Percentiles rank a stretch among this genome's conserved stretches.
These are phyloP conservation scores for Rhea americana DNA, from an alignment of 2,113 vertebrate genomes.

Conservation along the genomic window DNA sequence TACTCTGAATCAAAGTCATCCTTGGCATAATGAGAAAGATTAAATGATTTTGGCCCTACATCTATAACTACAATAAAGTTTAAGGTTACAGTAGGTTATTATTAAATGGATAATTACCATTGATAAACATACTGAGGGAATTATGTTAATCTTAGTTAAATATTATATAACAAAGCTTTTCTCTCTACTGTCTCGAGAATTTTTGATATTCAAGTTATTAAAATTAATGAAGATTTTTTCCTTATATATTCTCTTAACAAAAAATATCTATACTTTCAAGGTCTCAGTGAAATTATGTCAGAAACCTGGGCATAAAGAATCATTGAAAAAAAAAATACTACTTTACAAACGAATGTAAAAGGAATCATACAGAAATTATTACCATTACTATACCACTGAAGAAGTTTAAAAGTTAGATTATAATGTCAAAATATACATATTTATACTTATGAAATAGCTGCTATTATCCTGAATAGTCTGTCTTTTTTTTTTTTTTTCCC, in stretches of 20 bases:
- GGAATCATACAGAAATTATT: accelerated
- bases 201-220: not conserved
- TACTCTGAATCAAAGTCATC: not conserved
- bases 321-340: not conserved
- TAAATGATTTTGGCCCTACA: not conserved
- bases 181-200: not conserved
- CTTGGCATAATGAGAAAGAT: not conserved
- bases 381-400: not conserved
- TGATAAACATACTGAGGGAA: not conserved
- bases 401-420: not conserved
- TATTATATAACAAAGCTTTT: not conserved
- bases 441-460: not conserved
- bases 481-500: not conserved
- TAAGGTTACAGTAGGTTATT: not conserved
- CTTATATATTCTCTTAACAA: not conserved
- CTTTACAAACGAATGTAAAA: not conserved
- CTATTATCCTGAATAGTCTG: not conserved
- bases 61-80: not conserved
- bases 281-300: not conserved
- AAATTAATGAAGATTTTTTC: not conserved
- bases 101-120: not conserved
- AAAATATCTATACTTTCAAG: not conserved
- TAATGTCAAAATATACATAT: not conserved
- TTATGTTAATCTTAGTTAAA: not conserved
- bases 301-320: not conserved